phyloP scores from a whole-genome alignment of 2,888 invertebrate genomes.

The Nomada hirtipes region DNA sequence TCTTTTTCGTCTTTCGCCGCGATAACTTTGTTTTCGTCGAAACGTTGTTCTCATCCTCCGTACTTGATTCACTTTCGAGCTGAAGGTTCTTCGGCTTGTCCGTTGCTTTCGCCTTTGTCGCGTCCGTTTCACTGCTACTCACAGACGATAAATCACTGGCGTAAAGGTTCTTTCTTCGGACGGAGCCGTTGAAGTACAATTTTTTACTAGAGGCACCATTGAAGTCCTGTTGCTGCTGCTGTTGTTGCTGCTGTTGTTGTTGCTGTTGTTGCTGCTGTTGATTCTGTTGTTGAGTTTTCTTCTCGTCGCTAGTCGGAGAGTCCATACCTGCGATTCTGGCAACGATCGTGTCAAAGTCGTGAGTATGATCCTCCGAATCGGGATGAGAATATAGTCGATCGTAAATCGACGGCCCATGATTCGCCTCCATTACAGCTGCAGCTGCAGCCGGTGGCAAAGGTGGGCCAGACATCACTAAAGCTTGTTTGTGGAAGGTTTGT shows the following conservation, averaged over 20 bases:
- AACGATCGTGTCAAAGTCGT: slow-evolving; percentile 89
- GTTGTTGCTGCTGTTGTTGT: slow-evolving; percentile 38
- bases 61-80: slow-evolving; percentile 85
- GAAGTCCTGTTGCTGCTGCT: slow-evolving; percentile 85
- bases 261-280: background rate
- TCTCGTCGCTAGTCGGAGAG: slow-evolving; percentile 86
- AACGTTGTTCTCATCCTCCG: slow-evolving; percentile 85
- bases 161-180: slow-evolving; percentile 88
- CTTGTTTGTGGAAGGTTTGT: slow-evolving; percentile 96
- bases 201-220: slow-evolving; percentile 90
- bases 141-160: slow-evolving; percentile 87
- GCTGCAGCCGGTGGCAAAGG: slow-evolving; percentile 86
- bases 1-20: slow-evolving; percentile 78
- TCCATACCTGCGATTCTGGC: slow-evolving; percentile 89
- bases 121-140: slow-evolving; percentile 85
- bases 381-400: slow-evolving; percentile 93
- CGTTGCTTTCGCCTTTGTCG: slow-evolving; percentile 57
- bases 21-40: slow-evolving; percentile 65
- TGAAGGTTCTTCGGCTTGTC: slow-evolving; percentile 74
- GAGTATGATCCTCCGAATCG: slow-evolving; percentile 88
- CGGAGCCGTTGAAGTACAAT: slow-evolving; percentile 91
- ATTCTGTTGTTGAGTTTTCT: slow-evolving; percentile 83
- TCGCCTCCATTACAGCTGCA: slow-evolving; percentile 93
- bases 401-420: slow-evolving; percentile 96
- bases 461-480: slow-evolving; percentile 84